These are phyloP conservation scores for Campylomormyrus numenius DNA, from an alignment of 2,113 vertebrate species.

Conservation along the genomic window DNA sequence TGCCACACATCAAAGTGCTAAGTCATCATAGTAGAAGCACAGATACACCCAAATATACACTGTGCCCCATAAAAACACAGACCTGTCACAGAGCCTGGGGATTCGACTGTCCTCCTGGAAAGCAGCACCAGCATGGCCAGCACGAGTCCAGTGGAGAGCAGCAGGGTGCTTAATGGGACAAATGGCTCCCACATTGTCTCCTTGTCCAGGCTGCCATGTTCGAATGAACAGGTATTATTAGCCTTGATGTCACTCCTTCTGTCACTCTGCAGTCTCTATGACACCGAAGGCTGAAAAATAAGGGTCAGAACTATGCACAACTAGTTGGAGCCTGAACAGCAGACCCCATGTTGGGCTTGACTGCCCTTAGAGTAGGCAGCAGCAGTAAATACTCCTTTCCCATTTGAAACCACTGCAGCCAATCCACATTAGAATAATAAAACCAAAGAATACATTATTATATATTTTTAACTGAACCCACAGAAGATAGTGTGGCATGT, in stretches of 20 bases:
- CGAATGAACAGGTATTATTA: slow-evolving; percentile 3
- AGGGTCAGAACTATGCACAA: neutral
- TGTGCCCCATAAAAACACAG: neutral
- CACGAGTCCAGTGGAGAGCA: slow-evolving; percentile 29
- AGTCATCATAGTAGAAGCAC: slow-evolving; percentile 31
- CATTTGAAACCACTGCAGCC: neutral
- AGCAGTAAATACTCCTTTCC: neutral
- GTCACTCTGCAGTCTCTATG: neutral
- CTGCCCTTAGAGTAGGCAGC: neutral
- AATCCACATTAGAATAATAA: too few relatives aligned
- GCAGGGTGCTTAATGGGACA: slow-evolving; percentile 8
- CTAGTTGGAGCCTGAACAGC: neutral
- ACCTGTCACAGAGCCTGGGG: slow-evolving; percentile 21
- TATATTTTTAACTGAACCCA: too few relatives aligned
- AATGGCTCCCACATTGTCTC: slow-evolving; percentile 1
- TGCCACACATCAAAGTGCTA: slow-evolving; percentile 35
- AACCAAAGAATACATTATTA: too few relatives aligned
- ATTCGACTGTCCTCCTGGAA: slow-evolving; percentile 5
- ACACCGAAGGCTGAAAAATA: neutral
- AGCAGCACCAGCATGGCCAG: slow-evolving; percentile 28
- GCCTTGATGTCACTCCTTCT: neutral
- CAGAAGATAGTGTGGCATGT: too few relatives aligned
- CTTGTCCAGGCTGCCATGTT: neutral
- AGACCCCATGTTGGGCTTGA: neutral
- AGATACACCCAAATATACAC: neutral